Percentiles rank a stretch among this genome's conserved stretches.
Evolutionary conservation across 2,113 vertebrate species (phyloP).

Genomic region (Craseonycteris thonglongyai): DNA sequence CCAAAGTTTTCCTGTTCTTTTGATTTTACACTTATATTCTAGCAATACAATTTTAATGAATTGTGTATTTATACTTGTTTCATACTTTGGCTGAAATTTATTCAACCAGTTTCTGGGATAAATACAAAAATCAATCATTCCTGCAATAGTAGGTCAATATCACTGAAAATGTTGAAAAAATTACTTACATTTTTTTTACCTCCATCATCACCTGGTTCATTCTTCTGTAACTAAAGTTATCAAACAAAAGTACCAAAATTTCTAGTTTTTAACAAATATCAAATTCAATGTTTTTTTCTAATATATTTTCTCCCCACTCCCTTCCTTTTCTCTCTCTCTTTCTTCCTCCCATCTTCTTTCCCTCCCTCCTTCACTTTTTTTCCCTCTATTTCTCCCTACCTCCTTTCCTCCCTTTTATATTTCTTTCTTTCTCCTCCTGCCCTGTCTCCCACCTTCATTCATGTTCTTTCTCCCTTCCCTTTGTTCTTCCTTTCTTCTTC

Average conservation of each 20-base stretch:
- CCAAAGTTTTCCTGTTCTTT: neutral
- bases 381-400: too few species aligned
- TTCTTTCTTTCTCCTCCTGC: too few species aligned
- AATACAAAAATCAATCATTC: neutral
- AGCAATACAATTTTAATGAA: neutral
- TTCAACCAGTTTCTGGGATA: neutral
- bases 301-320: neutral
- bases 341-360: neutral
- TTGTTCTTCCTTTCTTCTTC: neutral
- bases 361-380: neutral
- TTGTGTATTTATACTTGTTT: neutral
- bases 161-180: neutral
- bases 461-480: too few species aligned
- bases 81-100: neutral
- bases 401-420: too few species aligned
- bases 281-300: neutral
- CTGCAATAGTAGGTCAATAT: neutral
- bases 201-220: neutral
- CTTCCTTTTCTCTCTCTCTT: too few species aligned
- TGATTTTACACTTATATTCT: neutral
- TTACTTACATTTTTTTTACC: neutral
- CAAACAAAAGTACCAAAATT: neutral
- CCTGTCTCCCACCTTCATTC: too few species aligned
- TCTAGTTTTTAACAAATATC: neutral
- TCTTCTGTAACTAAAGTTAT: neutral